These are phyloP conservation scores for Amia ocellicauda DNA, from an alignment of 2,113 vertebrate species.

Conservation along the genomic window DNA sequence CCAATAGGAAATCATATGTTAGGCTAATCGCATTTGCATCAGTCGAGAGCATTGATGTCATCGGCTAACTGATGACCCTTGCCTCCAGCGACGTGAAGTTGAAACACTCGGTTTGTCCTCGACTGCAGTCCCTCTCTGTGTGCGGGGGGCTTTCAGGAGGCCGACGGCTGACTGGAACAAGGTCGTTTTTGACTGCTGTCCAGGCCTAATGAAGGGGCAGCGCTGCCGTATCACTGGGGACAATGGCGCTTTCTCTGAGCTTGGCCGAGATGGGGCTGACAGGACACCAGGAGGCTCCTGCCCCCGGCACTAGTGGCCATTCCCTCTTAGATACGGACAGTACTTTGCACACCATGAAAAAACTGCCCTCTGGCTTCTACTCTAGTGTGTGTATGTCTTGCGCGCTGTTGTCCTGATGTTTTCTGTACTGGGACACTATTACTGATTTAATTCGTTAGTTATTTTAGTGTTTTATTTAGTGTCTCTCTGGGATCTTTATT, in stretches of 20 bases:
- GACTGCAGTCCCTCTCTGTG: slow-evolving; percentile 55
- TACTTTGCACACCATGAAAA: too few species aligned
- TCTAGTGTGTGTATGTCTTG: too few species aligned
- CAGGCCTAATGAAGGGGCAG: slow-evolving; percentile 52
- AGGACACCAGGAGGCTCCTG: slow-evolving; percentile 19
- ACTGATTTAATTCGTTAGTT: too few species aligned
- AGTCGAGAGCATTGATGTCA: slow-evolving; percentile 54
- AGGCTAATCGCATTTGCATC: slow-evolving; percentile 47
- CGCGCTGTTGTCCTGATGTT: too few species aligned
- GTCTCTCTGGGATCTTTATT: too few species aligned
- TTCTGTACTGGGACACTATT: too few species aligned
- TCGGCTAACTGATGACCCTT: slow-evolving; percentile 24
- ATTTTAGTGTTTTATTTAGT: too few species aligned
- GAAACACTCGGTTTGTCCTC: too few species aligned
- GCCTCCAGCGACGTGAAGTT: slow-evolving; percentile 24
- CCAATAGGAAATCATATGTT: slow-evolving; percentile 57
- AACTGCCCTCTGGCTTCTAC: too few species aligned
- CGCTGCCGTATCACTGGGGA: slow-evolving; percentile 40
- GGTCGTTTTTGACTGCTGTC: slow-evolving; percentile 38
- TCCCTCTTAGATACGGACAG: too few species aligned
- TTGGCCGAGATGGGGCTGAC: slow-evolving; percentile 25
- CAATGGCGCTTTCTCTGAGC: slow-evolving; percentile 54
- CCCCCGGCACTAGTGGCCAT: too few species aligned
- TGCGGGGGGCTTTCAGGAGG: slow-evolving; percentile 33
- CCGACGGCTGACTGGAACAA: slow-evolving; percentile 31